A percentile compares a stretch with the other conserved stretches of the same genome.
These are phyloP conservation scores for Nymphalis io DNA, from an alignment of 1,140 invertebrate genomes.

Conservation along the genomic window DNA sequence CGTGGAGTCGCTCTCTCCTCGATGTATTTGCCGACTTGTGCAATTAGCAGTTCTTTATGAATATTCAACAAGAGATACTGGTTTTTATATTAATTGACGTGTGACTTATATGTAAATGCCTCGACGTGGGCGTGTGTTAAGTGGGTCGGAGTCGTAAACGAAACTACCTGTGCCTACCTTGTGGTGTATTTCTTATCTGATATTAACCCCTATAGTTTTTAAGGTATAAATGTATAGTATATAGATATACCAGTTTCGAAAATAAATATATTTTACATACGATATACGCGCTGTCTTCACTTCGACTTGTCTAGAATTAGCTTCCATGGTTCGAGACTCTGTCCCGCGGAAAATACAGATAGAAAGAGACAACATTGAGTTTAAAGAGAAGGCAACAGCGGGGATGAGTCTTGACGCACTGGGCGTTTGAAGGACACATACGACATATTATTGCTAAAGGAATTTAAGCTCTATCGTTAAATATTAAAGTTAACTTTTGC, in stretches of 20 bases:
- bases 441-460: neutral
- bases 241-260: too few relatives aligned
- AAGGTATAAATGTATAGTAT: neutral
- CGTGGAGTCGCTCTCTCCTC: constrained; percentile 63
- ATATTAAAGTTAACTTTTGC: constrained; percentile 34
- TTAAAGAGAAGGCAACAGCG: constrained; percentile 69
- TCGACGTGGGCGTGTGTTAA: constrained; percentile 42
- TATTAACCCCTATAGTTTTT: neutral
- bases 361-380: constrained; percentile 75
- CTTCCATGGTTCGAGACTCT: constrained; percentile 23
- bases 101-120: constrained; percentile 54
- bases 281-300: neutral
- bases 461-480: constrained; percentile 22
- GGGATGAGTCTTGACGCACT: constrained; percentile 64
- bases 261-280: neutral
- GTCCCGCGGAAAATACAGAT: constrained; percentile 64
- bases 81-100: constrained; percentile 77
- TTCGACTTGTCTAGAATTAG: constrained; percentile 13
- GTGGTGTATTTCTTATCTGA: neutral
- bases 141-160: constrained; percentile 20
- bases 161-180: neutral
- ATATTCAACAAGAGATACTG: constrained; percentile 74
- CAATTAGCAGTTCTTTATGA: constrained; percentile 80
- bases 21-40: constrained; percentile 76
- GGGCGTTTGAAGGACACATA: constrained; percentile 40